phyloP scores from a whole-genome alignment of 37 sponge, comb jelly and placozoan species.

The Beroe forskalii region DNA sequence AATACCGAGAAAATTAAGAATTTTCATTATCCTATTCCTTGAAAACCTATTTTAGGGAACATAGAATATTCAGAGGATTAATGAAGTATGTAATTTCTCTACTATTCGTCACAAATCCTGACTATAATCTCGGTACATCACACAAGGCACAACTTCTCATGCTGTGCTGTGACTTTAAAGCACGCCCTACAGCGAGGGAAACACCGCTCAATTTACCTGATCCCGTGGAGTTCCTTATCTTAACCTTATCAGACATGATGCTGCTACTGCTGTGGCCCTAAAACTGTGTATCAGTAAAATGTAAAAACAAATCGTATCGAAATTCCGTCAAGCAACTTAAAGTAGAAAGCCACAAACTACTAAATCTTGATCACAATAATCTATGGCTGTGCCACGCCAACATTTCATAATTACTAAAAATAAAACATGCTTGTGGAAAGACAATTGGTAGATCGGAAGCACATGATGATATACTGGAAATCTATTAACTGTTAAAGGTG shows the following conservation, averaged over 20 bases:
- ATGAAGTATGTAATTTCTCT: too few species aligned
- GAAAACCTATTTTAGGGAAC: too few species aligned
- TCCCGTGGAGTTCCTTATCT: slow-evolving; percentile 10
- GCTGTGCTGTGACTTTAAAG: too few species aligned
- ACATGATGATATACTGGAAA: background rate
- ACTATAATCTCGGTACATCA: too few species aligned
- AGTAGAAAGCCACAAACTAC: slow-evolving; percentile 9
- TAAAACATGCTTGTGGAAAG: background rate
- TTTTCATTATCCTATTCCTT: too few species aligned
- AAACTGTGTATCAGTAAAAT: background rate
- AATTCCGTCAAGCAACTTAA: background rate
- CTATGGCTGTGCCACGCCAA: background rate
- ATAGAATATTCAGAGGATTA: too few species aligned
- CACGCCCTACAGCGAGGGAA: too few species aligned
- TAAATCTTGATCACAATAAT: background rate
- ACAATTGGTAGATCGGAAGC: background rate
- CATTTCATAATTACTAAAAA: slow-evolving; percentile 36
- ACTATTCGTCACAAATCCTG: too few species aligned
- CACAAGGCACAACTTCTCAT: too few species aligned
- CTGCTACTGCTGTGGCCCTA: background rate
- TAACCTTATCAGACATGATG: slow-evolving; percentile 16
- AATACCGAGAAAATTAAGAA: too few species aligned
- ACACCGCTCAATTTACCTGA: too few species aligned
- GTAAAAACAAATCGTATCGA: background rate
- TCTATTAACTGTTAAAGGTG: background rate